A percentile compares a stretch with the other conserved stretches of the same genome.
These are phyloP conservation scores for Epizoanthus fatuus DNA, from an alignment of 92 coral and sea anemone species.

Conservation along the genomic window DNA sequence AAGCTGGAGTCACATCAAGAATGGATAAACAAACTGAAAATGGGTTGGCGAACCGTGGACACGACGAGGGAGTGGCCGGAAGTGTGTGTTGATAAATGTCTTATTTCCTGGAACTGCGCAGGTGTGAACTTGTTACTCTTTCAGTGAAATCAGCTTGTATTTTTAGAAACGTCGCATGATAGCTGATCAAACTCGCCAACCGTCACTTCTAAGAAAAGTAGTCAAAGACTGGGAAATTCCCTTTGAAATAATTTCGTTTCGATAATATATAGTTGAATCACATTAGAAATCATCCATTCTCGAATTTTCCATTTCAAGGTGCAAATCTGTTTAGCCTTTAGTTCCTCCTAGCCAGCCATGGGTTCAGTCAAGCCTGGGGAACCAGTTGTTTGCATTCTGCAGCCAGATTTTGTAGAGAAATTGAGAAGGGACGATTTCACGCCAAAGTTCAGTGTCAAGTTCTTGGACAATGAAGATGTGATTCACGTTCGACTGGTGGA, in stretches of 20 bases:
- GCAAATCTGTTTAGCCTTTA: background rate
- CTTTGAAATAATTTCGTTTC: background rate
- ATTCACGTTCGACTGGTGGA: slow-evolving; percentile 74
- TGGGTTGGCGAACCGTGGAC: too few relatives aligned
- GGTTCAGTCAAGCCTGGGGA: slow-evolving; percentile 40
- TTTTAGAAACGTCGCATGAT: slow-evolving; percentile 7
- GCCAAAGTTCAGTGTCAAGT: slow-evolving; percentile 59
- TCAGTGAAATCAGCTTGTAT: background rate
- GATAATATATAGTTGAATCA: background rate
- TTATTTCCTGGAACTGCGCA: too few relatives aligned
- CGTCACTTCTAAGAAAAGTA: background rate
- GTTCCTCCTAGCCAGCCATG: background rate
- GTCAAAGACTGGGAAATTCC: background rate
- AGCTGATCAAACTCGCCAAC: background rate
- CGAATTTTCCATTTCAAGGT: background rate
- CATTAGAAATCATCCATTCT: background rate
- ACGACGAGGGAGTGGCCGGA: background rate
- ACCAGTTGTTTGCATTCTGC: slow-evolving; percentile 84
- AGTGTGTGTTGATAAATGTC: background rate
- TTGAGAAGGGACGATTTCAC: slow-evolving; percentile 58
- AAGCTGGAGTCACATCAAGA: too few relatives aligned
- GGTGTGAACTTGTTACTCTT: too few relatives aligned
- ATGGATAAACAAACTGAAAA: too few relatives aligned
- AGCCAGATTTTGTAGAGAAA: slow-evolving; percentile 87
- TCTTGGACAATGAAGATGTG: slow-evolving; percentile 79